phyloP scores from a whole-genome alignment of 1,140 invertebrate species.

The Danaus melanippus region DNA sequence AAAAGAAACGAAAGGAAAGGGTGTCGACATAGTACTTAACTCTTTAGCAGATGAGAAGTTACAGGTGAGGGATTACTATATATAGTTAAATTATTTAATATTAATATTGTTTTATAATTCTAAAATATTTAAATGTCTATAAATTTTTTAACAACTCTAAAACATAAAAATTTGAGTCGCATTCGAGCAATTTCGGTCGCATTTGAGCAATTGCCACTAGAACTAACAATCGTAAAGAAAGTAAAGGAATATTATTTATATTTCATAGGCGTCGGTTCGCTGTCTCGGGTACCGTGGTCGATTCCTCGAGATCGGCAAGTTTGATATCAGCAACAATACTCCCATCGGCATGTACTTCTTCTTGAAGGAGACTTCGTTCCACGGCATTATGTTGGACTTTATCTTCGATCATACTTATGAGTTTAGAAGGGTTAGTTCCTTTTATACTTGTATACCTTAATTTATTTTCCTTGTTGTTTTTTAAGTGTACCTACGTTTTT shows the following conservation, averaged over 20 bases:
- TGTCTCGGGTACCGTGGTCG: constrained; percentile 79
- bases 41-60: constrained; percentile 80
- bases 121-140: too few relatives aligned
- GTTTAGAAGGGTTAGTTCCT: constrained; percentile 47
- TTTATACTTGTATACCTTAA: too few relatives aligned
- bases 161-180: too few relatives aligned
- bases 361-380: constrained; percentile 87
- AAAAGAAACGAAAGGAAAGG: constrained; percentile 73
- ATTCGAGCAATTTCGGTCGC: too few relatives aligned
- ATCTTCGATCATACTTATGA: constrained; percentile 70
- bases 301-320: constrained; percentile 87
- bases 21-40: constrained; percentile 80
- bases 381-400: constrained; percentile 88
- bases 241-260: constrained; percentile 4
- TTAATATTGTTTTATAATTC: too few relatives aligned
- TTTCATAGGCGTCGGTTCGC: constrained; percentile 78
- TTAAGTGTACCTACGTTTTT: too few relatives aligned
- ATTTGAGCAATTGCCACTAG: too few relatives aligned
- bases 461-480: too few relatives aligned
- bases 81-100: too few relatives aligned
- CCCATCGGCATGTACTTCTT: constrained; percentile 83
- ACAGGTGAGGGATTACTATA: constrained; percentile 26
- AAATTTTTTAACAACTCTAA: too few relatives aligned
- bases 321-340: constrained; percentile 79
- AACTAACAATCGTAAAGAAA: too few relatives aligned